These are phyloP conservation scores for Mesorhabditis sp. DNA, from an alignment of 2,888 invertebrate genomes.

Conservation along the genomic window DNA sequence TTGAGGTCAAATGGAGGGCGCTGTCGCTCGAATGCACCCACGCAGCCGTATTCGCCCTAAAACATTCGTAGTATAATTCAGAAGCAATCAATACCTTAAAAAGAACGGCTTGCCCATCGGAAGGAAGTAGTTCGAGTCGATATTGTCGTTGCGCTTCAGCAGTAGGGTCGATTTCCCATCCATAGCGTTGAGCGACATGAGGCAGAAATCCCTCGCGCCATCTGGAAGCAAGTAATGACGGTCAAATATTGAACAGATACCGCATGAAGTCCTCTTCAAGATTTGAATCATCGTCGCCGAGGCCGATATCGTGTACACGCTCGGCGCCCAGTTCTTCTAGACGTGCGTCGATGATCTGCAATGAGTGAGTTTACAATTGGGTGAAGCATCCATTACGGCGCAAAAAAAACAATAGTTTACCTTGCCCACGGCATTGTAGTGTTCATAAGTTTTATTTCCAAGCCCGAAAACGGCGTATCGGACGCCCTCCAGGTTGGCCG, in stretches of 20 bases:
- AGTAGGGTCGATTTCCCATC: conserved; percentile 86
- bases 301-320: conserved; percentile 80
- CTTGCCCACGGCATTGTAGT: conserved; percentile 93
- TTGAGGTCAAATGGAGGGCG: conserved; percentile 96
- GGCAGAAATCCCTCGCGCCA: conserved; percentile 99
- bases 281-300: conserved; percentile 97
- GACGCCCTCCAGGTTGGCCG: conserved; percentile 80
- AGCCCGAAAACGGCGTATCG: conserved; percentile 94
- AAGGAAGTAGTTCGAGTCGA: conserved; percentile 36
- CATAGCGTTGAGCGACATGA: conserved; percentile 86
- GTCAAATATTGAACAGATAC: conserved; percentile 6
- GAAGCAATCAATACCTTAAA: conserved; percentile 14
- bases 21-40: conserved; percentile 84
- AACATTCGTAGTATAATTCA: not conserved
- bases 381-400: too few relatives aligned
- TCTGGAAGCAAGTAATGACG: conserved; percentile 16
- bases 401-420: conserved; percentile 60
- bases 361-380: too few relatives aligned
- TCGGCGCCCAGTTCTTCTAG: conserved; percentile 85
- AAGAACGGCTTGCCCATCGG: conserved; percentile 18
- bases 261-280: conserved; percentile 99
- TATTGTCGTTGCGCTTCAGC: conserved; percentile 79
- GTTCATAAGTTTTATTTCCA: conserved; percentile 98
- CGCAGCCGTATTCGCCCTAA: conserved; percentile 66
- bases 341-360: conserved; percentile 74